phyloP scores from a whole-genome alignment of 2,113 vertebrate genomes.

The Catagonus wagneri region DNA sequence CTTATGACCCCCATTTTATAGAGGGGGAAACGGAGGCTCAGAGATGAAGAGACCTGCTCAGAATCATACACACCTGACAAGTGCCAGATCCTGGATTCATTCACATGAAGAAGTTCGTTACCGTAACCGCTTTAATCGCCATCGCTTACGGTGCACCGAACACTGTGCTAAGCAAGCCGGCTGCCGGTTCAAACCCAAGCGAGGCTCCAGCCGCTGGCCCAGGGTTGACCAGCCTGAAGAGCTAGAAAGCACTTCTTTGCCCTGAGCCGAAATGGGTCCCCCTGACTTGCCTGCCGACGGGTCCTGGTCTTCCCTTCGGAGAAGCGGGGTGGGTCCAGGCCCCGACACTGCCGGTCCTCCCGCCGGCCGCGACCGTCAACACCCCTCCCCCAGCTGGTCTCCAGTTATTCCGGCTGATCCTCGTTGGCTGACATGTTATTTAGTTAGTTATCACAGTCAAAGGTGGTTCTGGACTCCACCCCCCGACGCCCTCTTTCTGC shows the following conservation, averaged over 20 bases:
- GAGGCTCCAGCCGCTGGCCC: not conserved
- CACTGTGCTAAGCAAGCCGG: not conserved
- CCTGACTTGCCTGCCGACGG: accelerated
- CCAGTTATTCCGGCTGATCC: not conserved
- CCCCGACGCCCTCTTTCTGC: not conserved
- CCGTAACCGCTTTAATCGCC: not conserved
- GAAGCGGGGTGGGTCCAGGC: not conserved
- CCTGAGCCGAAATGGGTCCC: not conserved
- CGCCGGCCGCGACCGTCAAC: not conserved
- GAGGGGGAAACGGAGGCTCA: not conserved
- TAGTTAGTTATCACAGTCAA: not conserved
- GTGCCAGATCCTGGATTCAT: not conserved
- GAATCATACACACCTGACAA: not conserved
- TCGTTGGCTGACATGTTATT: not conserved
- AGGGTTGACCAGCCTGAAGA: not conserved
- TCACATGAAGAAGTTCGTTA: not conserved
- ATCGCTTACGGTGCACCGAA: not conserved
- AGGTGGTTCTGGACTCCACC: not conserved
- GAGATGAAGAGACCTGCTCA: not conserved
- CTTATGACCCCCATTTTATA: not conserved
- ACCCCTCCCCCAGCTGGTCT: not conserved
- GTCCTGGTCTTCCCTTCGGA: not conserved
- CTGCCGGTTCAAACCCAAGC: no score
- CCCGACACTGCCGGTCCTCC: not conserved
- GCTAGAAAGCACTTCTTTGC: not conserved